phyloP scores from a whole-genome alignment of 2,888 invertebrate genomes.

The Thereva nobilitata region DNA sequence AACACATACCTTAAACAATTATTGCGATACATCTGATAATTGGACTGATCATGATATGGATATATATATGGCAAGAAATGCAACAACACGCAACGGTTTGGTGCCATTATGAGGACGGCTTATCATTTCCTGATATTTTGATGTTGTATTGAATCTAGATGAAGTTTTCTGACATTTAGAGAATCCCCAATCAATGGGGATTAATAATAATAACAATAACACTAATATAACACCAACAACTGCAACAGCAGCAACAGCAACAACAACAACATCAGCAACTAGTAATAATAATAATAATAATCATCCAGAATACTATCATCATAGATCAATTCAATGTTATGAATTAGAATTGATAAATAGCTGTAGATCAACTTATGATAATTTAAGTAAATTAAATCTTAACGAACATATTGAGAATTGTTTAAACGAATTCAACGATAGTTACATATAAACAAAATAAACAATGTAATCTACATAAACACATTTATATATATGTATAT shows the following conservation, averaged over 20 bases:
- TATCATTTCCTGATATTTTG: conserved; percentile 58
- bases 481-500: too few species aligned
- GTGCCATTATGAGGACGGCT: conserved; percentile 73
- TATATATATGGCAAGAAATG: conserved; percentile 91
- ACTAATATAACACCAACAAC: too few species aligned
- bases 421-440: conserved; percentile 47
- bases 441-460: conserved; percentile 44
- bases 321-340: conserved; percentile 31
- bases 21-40: conserved; percentile 86
- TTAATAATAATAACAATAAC: neutral
- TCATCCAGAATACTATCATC: conserved; percentile 26
- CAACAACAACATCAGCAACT: neutral
- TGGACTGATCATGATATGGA: conserved; percentile 97
- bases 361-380: conserved; percentile 46
- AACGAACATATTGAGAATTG: conserved; percentile 38
- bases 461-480: too few species aligned
- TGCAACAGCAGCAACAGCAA: neutral
- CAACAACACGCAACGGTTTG: conserved; percentile 78
- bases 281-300: conserved; percentile 5
- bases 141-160: conserved; percentile 59
- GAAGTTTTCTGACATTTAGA: conserved; percentile 58
- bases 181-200: conserved; percentile 22
- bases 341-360: conserved; percentile 41
- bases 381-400: conserved; percentile 41
- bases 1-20: conserved; percentile 79